Base-by-base conservation (phyloP, 2,113 vertebrate species). In the Thalassarche chlororhynchos region DNA sequence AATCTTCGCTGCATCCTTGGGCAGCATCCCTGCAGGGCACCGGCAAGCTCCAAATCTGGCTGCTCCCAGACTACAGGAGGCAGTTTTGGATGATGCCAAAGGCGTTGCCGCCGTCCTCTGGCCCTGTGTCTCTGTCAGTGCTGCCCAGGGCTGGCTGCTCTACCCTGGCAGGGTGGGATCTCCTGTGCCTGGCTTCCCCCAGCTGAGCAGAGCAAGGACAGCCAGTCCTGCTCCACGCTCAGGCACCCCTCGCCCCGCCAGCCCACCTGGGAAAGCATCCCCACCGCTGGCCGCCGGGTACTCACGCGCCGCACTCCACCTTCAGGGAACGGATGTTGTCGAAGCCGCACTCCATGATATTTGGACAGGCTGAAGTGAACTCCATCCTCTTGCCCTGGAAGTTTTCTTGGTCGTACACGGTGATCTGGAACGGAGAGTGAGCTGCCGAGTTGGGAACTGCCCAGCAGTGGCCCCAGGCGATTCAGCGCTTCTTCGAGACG, bases 261-360 rank as follows among this genome's bases (percentile, higher is more conserved):
- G 46, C 66, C 75, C 4, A 0, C 55, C 58, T 26, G 36, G 69
- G 38, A 44, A 80, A 84, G 42, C 91, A 14, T 8, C 87, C 32
- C 34, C 2, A 2, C 17, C 9, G 0, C 86, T 13, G 81, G 31
- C 71, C 24, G 51, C 61, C 0, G 6, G 60, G 65, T 97, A 99
- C 99, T 99, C 97, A 99, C 99, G 98, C 98, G 82, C 99, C 99
- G 62, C 99, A 98, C 95, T 99, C 99, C 98, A 99, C 99, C 97
- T 99, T 99, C 92, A 99, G 93, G 40, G 99, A 99, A 94, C 99
- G 98, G 94, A 99, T 97, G 70, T 99, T 99, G 97, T 99, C 98
- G 21, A 99, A 98, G 87, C 98, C 98, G 13, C 98, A 98, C 80
- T 99, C 99, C 98, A 99, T 99, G 90, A 99, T 98, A 95, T 99